phyloP scores from a whole-genome alignment of 1,140 invertebrate species.

The Vanessa atalanta region DNA sequence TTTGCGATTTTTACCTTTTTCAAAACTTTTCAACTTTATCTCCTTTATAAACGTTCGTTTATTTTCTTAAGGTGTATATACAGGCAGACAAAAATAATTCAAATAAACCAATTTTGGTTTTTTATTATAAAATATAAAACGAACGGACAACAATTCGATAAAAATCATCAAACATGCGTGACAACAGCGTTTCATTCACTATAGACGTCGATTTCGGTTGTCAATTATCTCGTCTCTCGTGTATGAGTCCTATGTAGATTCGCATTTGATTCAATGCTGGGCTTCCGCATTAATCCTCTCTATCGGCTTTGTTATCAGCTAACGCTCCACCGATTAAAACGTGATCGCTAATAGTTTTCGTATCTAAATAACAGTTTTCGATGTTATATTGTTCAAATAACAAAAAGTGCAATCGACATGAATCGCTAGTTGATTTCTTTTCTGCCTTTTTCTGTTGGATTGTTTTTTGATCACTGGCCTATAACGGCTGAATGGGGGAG shows the following conservation, averaged over 20 bases:
- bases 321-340: background rate
- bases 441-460: background rate
- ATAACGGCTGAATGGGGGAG: too few species aligned
- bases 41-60: too few species aligned
- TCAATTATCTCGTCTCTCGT: background rate
- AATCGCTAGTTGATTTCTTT: background rate
- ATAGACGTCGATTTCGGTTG: background rate
- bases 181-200: background rate
- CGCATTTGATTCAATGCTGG: background rate
- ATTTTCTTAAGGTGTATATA: too few species aligned
- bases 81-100: too few species aligned
- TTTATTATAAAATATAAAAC: too few species aligned
- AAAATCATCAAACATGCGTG: too few species aligned
- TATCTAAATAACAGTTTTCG: background rate
- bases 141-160: too few species aligned
- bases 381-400: slow-evolving; percentile 4
- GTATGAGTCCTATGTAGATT: slow-evolving; percentile 1
- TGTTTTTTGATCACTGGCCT: too few species aligned
- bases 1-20: too few species aligned
- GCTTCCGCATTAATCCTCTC: background rate
- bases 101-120: too few species aligned
- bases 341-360: background rate
- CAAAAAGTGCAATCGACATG: background rate
- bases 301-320: slow-evolving; percentile 2
- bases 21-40: too few species aligned